Evolutionary conservation across 2,797 vertebrate genomes (phyloP).

Genomic region (Pagetopsis macropterus): DNA sequence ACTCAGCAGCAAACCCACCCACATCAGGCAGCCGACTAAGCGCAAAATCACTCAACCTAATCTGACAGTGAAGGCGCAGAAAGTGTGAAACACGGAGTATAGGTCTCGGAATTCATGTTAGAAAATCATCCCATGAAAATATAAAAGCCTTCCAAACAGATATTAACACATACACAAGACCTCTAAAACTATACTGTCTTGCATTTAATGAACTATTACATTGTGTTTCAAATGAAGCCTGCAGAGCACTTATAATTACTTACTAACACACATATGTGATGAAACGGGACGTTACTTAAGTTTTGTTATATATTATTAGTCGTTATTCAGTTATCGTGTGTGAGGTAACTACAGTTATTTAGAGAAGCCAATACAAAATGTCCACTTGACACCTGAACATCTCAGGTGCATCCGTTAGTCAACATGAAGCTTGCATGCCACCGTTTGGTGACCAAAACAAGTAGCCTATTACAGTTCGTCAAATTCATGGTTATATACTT

Average conservation of each 20-base stretch:
- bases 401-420: conserved; percentile 35
- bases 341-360: not conserved
- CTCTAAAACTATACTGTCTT: not conserved
- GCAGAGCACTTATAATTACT: not conserved
- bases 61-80: conserved; percentile 15
- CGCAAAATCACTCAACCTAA: conserved; percentile 51
- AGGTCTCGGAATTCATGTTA: not conserved
- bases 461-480: conserved; percentile 53
- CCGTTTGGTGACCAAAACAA: conserved; percentile 66
- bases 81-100: not conserved
- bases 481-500: not conserved
- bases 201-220: not conserved
- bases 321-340: not conserved
- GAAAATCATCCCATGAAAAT: not conserved
- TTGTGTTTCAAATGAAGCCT: not conserved
- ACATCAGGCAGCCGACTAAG: conserved; percentile 17
- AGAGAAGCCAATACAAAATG: not conserved
- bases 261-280: not conserved
- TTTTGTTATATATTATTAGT: not conserved
- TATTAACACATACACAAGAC: not conserved
- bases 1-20: not conserved
- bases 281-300: not conserved
- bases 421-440: conserved; percentile 70
- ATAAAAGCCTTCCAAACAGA: not conserved
- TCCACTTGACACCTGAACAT: conserved; percentile 12